A percentile compares a stretch with the other conserved stretches of the same genome.
phyloP scores from a whole-genome alignment of 2,797 vertebrate species.

The Pagetopsis macropterus region DNA sequence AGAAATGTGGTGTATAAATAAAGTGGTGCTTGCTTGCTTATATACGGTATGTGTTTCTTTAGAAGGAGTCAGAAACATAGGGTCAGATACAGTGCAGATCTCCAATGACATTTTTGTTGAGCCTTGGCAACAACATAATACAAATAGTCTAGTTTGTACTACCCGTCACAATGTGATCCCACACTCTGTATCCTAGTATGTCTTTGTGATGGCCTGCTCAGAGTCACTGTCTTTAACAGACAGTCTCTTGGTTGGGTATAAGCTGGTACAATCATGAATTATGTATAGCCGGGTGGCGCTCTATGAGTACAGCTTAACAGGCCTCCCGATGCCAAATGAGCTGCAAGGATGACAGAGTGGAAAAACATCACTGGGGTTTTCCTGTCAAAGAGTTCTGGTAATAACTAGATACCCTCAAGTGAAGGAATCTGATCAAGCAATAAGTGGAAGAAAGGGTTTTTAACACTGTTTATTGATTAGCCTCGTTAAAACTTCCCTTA shows the following conservation, averaged over 20 bases:
- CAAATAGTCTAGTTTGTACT: conserved; percentile 10
- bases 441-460: not conserved
- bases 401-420: not conserved
- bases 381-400: not conserved
- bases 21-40: conserved; percentile 6
- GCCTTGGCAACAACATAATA: conserved; percentile 13
- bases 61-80: conserved; percentile 22
- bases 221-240: conserved; percentile 24
- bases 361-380: conserved; percentile 15
- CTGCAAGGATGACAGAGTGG: not conserved
- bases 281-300: conserved; percentile 35
- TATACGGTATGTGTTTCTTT: conserved; percentile 25
- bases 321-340: not conserved
- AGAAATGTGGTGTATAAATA: conserved; percentile 5
- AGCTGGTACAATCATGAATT: conserved; percentile 24
- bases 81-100: conserved; percentile 24
- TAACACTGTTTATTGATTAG: not conserved
- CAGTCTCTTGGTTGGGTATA: not conserved
- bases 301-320: conserved; percentile 7
- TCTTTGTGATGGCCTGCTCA: not conserved
- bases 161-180: conserved; percentile 18
- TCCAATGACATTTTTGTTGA: conserved; percentile 20
- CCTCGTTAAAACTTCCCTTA: not conserved
- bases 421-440: not conserved
- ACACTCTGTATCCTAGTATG: not conserved